Percentiles rank a stretch among this genome's conserved stretches.
These are phyloP conservation scores for Leuctra nigra DNA, from an alignment of 2,888 invertebrate species.

Conservation along the genomic window DNA sequence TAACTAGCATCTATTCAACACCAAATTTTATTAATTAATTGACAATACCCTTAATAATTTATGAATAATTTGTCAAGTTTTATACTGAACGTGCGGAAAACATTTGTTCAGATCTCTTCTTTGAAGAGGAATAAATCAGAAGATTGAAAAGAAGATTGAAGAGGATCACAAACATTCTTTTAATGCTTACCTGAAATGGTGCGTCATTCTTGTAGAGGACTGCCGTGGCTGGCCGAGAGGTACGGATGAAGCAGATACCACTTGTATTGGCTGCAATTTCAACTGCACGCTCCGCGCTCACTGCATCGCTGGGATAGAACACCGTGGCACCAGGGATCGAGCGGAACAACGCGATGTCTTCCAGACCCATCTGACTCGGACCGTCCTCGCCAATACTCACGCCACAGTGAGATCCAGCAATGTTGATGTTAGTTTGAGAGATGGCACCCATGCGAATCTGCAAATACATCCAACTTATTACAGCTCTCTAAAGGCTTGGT, in stretches of 20 bases:
- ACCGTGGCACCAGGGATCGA: constrained; percentile 68
- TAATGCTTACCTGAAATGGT: constrained; percentile 55
- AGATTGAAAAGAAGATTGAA: too few species aligned
- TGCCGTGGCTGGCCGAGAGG: constrained; percentile 84
- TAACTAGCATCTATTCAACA: too few species aligned
- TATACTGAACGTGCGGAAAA: too few species aligned
- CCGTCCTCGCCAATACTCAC: constrained; percentile 99
- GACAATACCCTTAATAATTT: too few species aligned
- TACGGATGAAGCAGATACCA: constrained; percentile 94
- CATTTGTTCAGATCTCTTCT: too few species aligned
- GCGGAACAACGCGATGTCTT: constrained; percentile 94
- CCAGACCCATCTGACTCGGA: constrained; percentile 99
- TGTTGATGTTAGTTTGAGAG: constrained; percentile 95
- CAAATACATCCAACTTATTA: too few species aligned
- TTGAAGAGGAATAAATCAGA: too few species aligned
- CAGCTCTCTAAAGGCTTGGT: too few species aligned
- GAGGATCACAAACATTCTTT: too few species aligned
- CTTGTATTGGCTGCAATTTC: constrained; percentile 93
- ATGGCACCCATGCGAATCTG: constrained; percentile 98
- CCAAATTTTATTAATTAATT: too few species aligned
- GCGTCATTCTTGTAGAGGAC: constrained; percentile 84
- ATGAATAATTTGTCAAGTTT: too few species aligned
- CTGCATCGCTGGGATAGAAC: constrained; percentile 80
- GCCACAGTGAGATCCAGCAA: constrained; percentile 95
- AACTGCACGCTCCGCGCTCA: constrained; percentile 87